These are phyloP conservation scores for Poecile montanus DNA, from an alignment of 2,797 vertebrate species.

Conservation along the genomic window DNA sequence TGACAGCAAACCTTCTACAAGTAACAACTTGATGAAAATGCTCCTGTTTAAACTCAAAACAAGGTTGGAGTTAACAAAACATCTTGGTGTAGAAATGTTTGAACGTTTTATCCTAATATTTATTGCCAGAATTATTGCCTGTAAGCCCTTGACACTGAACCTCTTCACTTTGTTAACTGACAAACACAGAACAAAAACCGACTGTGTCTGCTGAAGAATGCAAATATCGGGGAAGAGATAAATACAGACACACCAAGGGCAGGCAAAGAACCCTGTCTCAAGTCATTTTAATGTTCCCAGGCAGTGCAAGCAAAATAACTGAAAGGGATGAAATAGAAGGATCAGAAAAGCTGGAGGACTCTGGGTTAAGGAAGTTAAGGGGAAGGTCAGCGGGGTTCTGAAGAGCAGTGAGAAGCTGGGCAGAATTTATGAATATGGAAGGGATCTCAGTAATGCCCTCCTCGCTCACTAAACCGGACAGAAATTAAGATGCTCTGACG, in stretches of 20 bases:
- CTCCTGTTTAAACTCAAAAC: neutral
- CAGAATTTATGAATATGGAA: neutral
- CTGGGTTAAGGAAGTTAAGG: neutral
- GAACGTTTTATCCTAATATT: constrained; percentile 8
- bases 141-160: neutral
- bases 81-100: neutral
- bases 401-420: neutral
- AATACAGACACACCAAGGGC: neutral
- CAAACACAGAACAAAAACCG: neutral
- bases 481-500: neutral
- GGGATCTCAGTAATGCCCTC: neutral
- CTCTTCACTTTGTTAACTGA: neutral
- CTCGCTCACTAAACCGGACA: neutral
- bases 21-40: neutral
- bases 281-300: neutral
- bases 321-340: neutral
- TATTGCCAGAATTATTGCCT: constrained; percentile 16
- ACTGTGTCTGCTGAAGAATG: neutral
- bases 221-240: neutral
- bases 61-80: neutral
- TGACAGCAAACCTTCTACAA: neutral
- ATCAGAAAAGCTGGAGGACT: neutral
- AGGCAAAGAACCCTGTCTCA: neutral
- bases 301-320: neutral
- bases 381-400: neutral